A percentile compares a stretch with the other conserved stretches of the same genome.
phyloP scores from a whole-genome alignment of 2,797 vertebrate genomes.

The Pyrocephalus nanus region DNA sequence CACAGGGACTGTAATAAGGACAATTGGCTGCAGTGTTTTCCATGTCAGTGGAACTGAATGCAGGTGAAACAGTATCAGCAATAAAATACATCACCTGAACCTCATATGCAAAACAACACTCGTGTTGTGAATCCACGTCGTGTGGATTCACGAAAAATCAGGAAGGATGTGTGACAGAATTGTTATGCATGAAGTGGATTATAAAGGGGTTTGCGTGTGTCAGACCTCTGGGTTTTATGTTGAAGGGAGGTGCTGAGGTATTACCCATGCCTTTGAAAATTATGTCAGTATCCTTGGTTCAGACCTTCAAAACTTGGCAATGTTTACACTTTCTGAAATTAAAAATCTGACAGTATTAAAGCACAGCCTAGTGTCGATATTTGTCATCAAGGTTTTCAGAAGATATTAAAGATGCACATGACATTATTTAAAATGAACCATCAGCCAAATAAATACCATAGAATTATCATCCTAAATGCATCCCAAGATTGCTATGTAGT shows the following conservation, averaged over 20 bases:
- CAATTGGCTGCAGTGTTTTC: constrained; percentile 76
- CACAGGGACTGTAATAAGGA: constrained; percentile 77
- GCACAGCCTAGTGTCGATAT: constrained; percentile 57
- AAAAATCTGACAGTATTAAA: constrained; percentile 76
- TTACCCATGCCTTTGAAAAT: constrained; percentile 74
- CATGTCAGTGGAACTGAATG: constrained; percentile 75
- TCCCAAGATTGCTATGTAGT: constrained; percentile 37
- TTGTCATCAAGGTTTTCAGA: constrained; percentile 64
- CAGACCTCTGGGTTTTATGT: constrained; percentile 70
- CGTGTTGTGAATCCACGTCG: neutral
- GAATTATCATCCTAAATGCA: constrained; percentile 55
- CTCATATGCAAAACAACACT: constrained; percentile 57
- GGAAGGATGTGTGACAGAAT: constrained; percentile 27
- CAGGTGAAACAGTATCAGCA: constrained; percentile 74
- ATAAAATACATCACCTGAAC: constrained; percentile 69
- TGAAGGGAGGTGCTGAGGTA: constrained; percentile 62
- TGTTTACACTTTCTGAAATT: constrained; percentile 77
- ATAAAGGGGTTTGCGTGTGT: constrained; percentile 48
- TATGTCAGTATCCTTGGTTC: constrained; percentile 79
- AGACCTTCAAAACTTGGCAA: constrained; percentile 79
- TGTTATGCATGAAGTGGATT: constrained; percentile 55
- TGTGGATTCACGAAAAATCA: constrained; percentile 9
- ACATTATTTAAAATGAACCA: constrained; percentile 52
- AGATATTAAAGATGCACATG: constrained; percentile 62
- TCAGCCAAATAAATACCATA: constrained; percentile 45